phyloP scores from a whole-genome alignment of 2,113 vertebrate species.

The Telmatochromis sp. region DNA sequence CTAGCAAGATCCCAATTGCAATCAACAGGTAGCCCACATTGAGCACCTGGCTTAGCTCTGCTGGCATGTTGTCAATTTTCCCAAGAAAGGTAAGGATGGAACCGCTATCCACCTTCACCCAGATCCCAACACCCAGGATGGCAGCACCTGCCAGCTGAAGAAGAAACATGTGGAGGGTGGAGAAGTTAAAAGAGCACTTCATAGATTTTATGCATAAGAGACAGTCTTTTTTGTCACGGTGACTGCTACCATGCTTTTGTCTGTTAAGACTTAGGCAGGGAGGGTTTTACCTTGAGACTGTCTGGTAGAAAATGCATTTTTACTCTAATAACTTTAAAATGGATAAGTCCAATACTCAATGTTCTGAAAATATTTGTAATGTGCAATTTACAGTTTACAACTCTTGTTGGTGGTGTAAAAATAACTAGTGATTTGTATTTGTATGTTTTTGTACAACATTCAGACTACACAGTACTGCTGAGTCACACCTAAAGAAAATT shows the following conservation, averaged over 20 bases:
- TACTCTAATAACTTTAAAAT: not conserved
- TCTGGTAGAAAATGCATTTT: not conserved
- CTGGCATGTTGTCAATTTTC: not conserved
- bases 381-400: not conserved
- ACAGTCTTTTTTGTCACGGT: not conserved
- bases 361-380: not conserved
- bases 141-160: constrained; percentile 69
- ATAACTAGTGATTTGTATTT: not conserved
- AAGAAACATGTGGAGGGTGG: not conserved
- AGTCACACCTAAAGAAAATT: not conserved
- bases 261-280: not conserved
- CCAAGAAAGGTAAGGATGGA: constrained; percentile 64
- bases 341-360: not conserved
- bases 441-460: not conserved
- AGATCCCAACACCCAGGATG: constrained; percentile 75
- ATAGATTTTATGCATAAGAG: not conserved
- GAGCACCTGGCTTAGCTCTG: constrained; percentile 63
- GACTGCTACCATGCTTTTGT: not conserved
- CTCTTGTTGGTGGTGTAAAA: not conserved
- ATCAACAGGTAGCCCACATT: constrained; percentile 78
- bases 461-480: not conserved
- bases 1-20: constrained; percentile 62
- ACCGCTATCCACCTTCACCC: constrained; percentile 76
- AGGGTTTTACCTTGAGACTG: not conserved
- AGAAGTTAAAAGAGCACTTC: not conserved